These are phyloP conservation scores for Camponotus vicinus DNA, from an alignment of 1,140 invertebrate genomes.

Conservation along the genomic window DNA sequence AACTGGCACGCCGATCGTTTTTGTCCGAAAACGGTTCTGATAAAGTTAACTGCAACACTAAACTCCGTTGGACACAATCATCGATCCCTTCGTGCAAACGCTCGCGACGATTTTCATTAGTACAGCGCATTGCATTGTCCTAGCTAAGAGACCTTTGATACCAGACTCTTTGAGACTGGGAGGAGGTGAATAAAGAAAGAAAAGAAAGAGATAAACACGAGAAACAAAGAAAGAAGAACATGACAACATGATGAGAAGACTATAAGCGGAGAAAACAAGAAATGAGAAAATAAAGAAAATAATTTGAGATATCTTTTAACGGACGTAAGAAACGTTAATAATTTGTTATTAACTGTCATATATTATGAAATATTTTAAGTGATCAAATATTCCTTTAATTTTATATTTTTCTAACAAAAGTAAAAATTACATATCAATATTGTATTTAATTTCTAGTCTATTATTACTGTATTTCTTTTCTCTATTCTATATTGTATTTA, in stretches of 20 bases:
- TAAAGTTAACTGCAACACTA: constrained; percentile 44
- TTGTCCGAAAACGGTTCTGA: constrained; percentile 35
- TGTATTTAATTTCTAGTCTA: background rate
- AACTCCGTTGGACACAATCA: constrained; percentile 25
- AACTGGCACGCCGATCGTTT: constrained; percentile 17
- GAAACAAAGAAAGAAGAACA: background rate
- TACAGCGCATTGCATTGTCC: background rate
- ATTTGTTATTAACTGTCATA: background rate
- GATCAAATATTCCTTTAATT: background rate
- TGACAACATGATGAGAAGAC: background rate
- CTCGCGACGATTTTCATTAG: constrained; percentile 51
- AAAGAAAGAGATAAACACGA: background rate
- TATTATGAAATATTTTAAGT: background rate
- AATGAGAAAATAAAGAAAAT: background rate
- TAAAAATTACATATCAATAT: background rate
- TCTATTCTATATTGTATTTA: background rate
- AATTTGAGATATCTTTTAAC: background rate
- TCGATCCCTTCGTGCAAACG: constrained; percentile 27
- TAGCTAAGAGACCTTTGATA: constrained; percentile 21
- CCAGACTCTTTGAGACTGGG: background rate
- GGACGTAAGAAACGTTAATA: background rate
- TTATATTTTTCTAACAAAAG: background rate
- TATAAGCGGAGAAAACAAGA: background rate
- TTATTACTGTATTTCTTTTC: too few relatives aligned
- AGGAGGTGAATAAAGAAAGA: background rate